phyloP scores from a whole-genome alignment of 2,797 vertebrate species.

The Capromys pilorides region DNA sequence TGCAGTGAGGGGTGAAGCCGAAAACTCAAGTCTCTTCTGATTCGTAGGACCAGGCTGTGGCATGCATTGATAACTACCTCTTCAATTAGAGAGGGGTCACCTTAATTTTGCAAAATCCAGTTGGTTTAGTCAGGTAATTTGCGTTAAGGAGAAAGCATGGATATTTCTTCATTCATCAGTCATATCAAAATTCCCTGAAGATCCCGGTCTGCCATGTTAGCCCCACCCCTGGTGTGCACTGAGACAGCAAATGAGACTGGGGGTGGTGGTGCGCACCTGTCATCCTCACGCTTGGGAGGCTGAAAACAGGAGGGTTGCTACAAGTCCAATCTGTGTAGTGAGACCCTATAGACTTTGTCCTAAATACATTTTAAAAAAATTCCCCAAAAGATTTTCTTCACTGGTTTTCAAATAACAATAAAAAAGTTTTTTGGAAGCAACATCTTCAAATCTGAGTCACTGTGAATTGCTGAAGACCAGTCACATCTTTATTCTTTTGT shows the following conservation, averaged over 20 bases:
- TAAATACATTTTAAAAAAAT: no score
- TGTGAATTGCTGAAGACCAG: neutral
- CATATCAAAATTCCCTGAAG: constrained; percentile 26
- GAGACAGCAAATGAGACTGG: no score
- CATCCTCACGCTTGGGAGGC: no score
- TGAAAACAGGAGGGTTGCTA: no score
- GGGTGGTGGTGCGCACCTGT: no score
- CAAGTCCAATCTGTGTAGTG: no score
- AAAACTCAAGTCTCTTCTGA: neutral
- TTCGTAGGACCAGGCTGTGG: neutral
- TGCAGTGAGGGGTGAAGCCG: neutral
- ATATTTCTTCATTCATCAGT: neutral
- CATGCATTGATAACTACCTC: neutral
- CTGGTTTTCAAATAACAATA: constrained; percentile 44
- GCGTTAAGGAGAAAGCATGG: neutral
- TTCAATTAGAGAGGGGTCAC: neutral
- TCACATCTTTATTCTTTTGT: neutral
- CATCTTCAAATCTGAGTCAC: neutral
- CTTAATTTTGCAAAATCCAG: neutral
- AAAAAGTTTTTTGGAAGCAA: neutral
- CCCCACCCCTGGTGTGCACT: no score
- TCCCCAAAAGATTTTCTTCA: no score
- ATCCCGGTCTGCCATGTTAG: no score
- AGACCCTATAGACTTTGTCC: no score
- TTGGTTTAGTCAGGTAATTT: constrained; percentile 29